Percentiles rank a stretch among this genome's conserved stretches.
Conservation (phyloP, 2,888 invertebrate genomes). For the Drosophila picticornis region DNA sequence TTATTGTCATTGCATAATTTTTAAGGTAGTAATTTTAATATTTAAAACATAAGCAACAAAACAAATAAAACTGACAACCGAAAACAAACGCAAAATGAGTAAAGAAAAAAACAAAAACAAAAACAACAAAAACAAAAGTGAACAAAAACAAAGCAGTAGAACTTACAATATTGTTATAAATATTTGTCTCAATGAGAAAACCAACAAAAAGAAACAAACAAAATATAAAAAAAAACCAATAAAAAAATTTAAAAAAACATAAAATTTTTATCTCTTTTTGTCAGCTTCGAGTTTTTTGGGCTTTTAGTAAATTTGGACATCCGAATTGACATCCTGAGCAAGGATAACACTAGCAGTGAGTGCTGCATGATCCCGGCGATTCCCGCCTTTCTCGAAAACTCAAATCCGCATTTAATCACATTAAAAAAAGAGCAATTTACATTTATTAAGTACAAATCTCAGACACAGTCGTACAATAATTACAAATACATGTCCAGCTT, state of each 20-base stretch:
- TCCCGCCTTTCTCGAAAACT: rapidly evolving
- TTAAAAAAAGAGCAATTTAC: background rate
- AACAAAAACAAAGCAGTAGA: slow-evolving; percentile 57
- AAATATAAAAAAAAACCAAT: slow-evolving; percentile 50
- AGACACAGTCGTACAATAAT: slow-evolving; percentile 2
- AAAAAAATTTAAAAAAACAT: slow-evolving; percentile 37
- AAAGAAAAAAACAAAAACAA: slow-evolving; percentile 23
- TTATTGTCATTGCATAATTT: slow-evolving; percentile 80
- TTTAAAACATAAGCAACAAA: slow-evolving; percentile 69
- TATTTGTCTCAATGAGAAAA: slow-evolving; percentile 80
- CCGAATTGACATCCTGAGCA: background rate
- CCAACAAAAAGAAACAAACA: slow-evolving; percentile 48
- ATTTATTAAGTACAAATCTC: slow-evolving; percentile 41
- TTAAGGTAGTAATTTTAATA: slow-evolving; percentile 79
- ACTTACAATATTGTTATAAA: slow-evolving; percentile 80
- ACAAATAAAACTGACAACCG: slow-evolving; percentile 51
- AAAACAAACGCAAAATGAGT: slow-evolving; percentile 44
- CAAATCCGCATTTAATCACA: background rate
- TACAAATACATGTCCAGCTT: background rate
- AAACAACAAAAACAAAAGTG: slow-evolving; percentile 14
- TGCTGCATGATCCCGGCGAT: background rate
- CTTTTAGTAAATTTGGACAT: background rate
- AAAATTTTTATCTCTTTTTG: slow-evolving; percentile 3
- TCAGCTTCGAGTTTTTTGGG: background rate
- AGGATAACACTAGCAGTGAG: background rate